phyloP scores from a whole-genome alignment of 2,888 invertebrate genomes.

The Electrophaes corylata region DNA sequence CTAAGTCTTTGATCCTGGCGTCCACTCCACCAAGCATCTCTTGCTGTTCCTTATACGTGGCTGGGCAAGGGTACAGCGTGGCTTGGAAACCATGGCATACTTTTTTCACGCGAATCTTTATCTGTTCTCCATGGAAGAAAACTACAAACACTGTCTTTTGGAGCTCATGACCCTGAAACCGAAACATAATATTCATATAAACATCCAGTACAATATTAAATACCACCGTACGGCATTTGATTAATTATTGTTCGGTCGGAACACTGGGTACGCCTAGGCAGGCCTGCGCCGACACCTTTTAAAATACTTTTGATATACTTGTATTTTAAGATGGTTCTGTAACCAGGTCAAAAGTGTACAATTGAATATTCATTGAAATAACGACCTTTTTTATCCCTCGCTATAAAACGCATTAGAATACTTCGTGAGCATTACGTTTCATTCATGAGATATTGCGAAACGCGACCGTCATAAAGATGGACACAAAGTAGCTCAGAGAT shows the following conservation, averaged over 20 bases:
- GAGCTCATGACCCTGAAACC: slow-evolving; percentile 86
- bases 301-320: too few relatives aligned
- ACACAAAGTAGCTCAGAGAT: too few relatives aligned
- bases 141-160: slow-evolving; percentile 88
- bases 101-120: slow-evolving; percentile 89
- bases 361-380: slow-evolving; percentile 23
- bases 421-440: too few relatives aligned
- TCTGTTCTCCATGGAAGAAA: slow-evolving; percentile 89
- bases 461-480: background rate
- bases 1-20: slow-evolving; percentile 89
- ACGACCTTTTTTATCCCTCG: background rate
- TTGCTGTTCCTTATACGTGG: slow-evolving; percentile 87
- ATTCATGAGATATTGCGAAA: background rate
- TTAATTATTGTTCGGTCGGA: too few relatives aligned
- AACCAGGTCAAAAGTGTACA: background rate
- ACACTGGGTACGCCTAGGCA: too few relatives aligned
- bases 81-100: slow-evolving; percentile 92
- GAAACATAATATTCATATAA: background rate
- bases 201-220: too few relatives aligned
- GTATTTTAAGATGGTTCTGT: too few relatives aligned
- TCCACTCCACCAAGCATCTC: slow-evolving; percentile 90
- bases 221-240: too few relatives aligned
- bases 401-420: too few relatives aligned
- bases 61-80: slow-evolving; percentile 90
- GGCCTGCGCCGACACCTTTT: too few relatives aligned